phyloP scores from a whole-genome alignment of 2,888 invertebrate genomes.

The Kuschelorhynchus macadamiae region DNA sequence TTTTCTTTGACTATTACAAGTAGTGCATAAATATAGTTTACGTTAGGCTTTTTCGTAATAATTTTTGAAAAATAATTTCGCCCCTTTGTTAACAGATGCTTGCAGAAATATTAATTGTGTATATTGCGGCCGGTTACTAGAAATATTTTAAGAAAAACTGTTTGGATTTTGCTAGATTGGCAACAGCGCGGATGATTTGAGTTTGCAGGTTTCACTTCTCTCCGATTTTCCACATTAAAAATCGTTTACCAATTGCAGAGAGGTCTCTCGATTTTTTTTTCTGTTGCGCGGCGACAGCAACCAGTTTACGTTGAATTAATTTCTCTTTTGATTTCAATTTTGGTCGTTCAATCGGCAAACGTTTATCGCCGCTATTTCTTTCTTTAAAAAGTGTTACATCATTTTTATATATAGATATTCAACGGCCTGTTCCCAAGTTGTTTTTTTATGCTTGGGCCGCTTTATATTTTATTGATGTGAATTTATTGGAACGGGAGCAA shows the following conservation, averaged over 20 bases:
- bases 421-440: too few species aligned
- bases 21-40: too few species aligned
- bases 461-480: too few species aligned
- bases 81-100: not conserved
- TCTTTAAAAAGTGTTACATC: not conserved
- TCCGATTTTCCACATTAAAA: slow-evolving; percentile 38
- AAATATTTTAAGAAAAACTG: too few species aligned
- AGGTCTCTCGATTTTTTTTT: slow-evolving; percentile 18
- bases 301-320: slow-evolving; percentile 27
- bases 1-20: not conserved
- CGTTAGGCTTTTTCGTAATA: not conserved
- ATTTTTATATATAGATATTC: not conserved
- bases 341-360: not conserved
- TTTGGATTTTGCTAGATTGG: too few species aligned
- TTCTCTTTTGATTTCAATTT: slow-evolving; percentile 35
- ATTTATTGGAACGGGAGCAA: too few species aligned
- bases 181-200: too few species aligned
- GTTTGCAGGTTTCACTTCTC: slow-evolving; percentile 37
- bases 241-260: slow-evolving; percentile 37
- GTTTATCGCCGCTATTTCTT: not conserved
- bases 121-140: not conserved
- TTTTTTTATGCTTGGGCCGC: not conserved
- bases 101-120: not conserved
- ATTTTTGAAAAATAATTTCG: not conserved
- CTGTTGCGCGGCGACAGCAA: too few species aligned